Evolutionary conservation across 2,113 vertebrate genomes (phyloP), one percentile per base, ranked within the genome.

Genomic region (Paramisgurnus dabryanus): DNA sequence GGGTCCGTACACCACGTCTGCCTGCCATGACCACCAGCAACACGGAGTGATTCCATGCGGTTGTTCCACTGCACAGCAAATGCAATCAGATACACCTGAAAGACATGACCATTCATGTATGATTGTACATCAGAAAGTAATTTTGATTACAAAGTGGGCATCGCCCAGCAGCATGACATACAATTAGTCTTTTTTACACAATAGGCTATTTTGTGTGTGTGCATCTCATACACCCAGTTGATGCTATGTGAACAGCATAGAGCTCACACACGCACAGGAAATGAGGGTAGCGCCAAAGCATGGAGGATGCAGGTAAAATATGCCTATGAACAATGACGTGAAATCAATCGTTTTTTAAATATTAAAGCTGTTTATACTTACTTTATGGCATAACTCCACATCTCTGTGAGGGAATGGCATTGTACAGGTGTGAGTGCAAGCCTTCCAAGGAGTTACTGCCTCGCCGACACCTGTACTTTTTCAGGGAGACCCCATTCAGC

Each of bases 41-140:
- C 74, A 8, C 74, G 43, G 43, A 76, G 74, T 11, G 74, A 76
- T 34, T 76, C 60, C 74, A 76, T 76, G 43, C 60, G 41, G 61
- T 43, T n/a, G 74, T 76, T 76, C 74, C 74, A 76, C 74, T 76
- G 74, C 10, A 76, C 22, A 49, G 74, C 58, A 76, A 76, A 76
- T 10, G 41, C 17, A 10, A 64, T 47, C 74, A 76, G 34, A 61
- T 76, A 65, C 64, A 76, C 60, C 74, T 66, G 60, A 76, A 65
- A 49, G 58, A 76, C 58, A 63, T 61, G 39, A 63, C 17, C 58
- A 64, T 47, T 75, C 60, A 6, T 43, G 39, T 18, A 60, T 76
- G 41, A 76, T 76, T 64, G 55, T 75, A 43, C 58, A 75, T 58
- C 12, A 60, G 39, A 43, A 12, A 22, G 43, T 63, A 40, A 63